Evolutionary conservation across 2,888 invertebrate genomes (phyloP).

Genomic region (Frankliniella fusca): DNA sequence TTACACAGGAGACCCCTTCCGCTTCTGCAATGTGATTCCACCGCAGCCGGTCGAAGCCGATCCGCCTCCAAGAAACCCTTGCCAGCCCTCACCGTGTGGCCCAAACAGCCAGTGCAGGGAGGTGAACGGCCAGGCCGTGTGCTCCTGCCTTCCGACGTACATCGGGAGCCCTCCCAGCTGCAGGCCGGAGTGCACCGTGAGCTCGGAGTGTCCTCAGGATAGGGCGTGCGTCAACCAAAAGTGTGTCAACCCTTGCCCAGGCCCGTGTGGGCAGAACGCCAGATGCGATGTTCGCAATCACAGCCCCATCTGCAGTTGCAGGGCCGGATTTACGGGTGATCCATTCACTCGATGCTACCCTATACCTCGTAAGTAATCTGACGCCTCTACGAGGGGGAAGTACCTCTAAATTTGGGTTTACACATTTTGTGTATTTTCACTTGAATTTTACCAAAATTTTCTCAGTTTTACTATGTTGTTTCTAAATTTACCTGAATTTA

Average conservation of each 20-base stretch:
- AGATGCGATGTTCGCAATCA: constrained; percentile 74
- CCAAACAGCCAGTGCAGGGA: constrained; percentile 60
- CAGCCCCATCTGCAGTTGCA: constrained; percentile 68
- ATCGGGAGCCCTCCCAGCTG: constrained; percentile 65
- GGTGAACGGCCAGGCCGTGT: constrained; percentile 62
- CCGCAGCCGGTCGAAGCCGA: constrained; percentile 41
- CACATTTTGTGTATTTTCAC: no score
- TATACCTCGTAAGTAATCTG: constrained; percentile 51
- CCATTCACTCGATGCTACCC: constrained; percentile 60
- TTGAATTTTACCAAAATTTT: no score
- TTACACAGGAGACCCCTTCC: constrained; percentile 64
- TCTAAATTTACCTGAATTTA: no score
- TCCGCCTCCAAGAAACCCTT: constrained; percentile 55
- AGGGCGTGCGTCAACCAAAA: constrained; percentile 67
- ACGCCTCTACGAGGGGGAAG: no score
- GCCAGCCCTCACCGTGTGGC: constrained; percentile 63
- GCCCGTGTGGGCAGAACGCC: constrained; percentile 66
- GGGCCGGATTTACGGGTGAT: constrained; percentile 60
- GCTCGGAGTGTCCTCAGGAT: constrained; percentile 66
- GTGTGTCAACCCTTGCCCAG: constrained; percentile 69
- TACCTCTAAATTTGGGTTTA: no score
- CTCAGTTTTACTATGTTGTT: neutral
- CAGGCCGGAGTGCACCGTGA: constrained; percentile 67
- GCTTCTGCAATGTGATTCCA: constrained; percentile 54
- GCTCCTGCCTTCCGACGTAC: constrained; percentile 62